Evolutionary conservation across 2,797 vertebrate species (phyloP).

Genomic region (Smutsia temminckii): DNA sequence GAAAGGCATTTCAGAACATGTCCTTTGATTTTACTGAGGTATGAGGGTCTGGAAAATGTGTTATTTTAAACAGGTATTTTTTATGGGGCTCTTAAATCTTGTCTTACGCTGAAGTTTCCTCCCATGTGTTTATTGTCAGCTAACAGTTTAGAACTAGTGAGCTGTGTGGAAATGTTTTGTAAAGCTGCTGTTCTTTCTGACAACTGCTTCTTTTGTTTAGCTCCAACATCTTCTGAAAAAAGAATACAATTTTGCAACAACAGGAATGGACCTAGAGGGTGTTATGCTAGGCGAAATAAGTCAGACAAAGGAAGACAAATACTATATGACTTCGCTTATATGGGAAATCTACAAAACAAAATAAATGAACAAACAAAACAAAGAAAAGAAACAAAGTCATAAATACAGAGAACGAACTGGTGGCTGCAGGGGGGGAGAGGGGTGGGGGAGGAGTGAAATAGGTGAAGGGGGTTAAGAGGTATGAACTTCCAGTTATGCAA

Average conservation of each 20-base stretch:
- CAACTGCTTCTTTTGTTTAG: conserved; percentile 71
- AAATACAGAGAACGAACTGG: background rate
- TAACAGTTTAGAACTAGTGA: conserved; percentile 68
- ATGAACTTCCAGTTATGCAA: background rate
- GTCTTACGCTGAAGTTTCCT: conserved; percentile 69
- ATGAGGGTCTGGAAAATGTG: conserved; percentile 60
- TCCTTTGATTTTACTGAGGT: conserved; percentile 56
- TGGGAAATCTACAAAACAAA: background rate
- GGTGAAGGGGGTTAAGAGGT: background rate
- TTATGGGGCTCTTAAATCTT: conserved; percentile 72
- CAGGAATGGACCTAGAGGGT: background rate
- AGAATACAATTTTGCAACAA: background rate
- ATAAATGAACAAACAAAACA: background rate
- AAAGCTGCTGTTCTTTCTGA: conserved; percentile 53
- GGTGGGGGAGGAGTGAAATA: background rate
- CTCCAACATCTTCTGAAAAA: conserved; percentile 59
- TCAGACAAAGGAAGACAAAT: background rate
- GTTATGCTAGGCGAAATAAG: background rate
- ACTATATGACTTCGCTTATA: background rate
- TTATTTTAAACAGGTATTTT: conserved; percentile 61
- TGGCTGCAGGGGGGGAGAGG: background rate
- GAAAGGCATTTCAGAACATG: background rate
- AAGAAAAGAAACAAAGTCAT: background rate
- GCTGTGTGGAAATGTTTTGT: conserved; percentile 72
- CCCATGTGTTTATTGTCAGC: conserved; percentile 72